Base-by-base conservation (phyloP, 2,113 vertebrate genomes). In the Glaucidium brasilianum region DNA sequence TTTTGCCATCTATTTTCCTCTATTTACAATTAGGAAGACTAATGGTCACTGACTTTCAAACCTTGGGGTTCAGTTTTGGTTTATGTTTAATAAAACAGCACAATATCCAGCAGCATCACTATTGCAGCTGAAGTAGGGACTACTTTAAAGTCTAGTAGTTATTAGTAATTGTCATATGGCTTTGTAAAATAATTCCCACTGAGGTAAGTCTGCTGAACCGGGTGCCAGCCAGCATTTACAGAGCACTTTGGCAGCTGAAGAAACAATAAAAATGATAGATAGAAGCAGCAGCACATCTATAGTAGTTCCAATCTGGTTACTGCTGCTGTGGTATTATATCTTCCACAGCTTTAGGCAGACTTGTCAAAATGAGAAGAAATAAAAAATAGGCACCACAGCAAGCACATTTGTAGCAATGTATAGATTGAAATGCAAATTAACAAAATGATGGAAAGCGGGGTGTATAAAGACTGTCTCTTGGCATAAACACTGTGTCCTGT, bases 181-280 rank as follows among this genome's bases (percentile, higher is more conserved):
- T 89, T 53, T 84, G 79, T 62, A 89, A 94, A 92, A 94, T 72
- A 93, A 81, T 88, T 91, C 47, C 85, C 69, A 53, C 45, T 77
- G 83, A 97, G 85, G 75, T 35, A 96, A 90, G 23, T 78, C 69
- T 90, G 72, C 86, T 94, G 89, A 97, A 86, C 17, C 30, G 72
- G 79, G 83, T 95, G 83, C 92, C 94, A 92, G 75, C 71, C 86
- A 83, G 85, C 85, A 84, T 94, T 97, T 97, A 86, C 88, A 96
- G 95, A 95, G 90, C 50, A 85, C 84, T 94, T 96, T 94, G 89
- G 91, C 95, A 97, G 87, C 87, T 96, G 94, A 96, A 89, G 64
- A 67, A 95, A 82, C 50, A 91, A 93, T 94, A 85, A 97, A 96
- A 94, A 86, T 92, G 88, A 93, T 85, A 92, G 81, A 93, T 97